These are phyloP conservation scores for Regulus satrapa DNA, from an alignment of 2,113 vertebrate genomes.

Conservation along the genomic window DNA sequence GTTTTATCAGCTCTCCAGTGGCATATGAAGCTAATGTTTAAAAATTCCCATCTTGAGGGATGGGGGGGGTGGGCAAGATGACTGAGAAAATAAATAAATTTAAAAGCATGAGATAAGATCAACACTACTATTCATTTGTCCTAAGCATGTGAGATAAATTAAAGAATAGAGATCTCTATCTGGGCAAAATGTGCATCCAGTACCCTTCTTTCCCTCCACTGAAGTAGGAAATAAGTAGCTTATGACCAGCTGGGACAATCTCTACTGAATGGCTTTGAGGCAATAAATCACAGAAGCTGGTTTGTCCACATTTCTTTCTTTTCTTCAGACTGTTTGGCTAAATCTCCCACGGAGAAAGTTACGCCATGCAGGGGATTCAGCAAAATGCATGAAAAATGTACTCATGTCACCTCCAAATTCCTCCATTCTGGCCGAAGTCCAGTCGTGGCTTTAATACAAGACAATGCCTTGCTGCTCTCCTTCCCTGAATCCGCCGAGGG, in stretches of 20 bases:
- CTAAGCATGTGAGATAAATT: slow-evolving; percentile 55
- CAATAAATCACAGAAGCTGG: slow-evolving; percentile 74
- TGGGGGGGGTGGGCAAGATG: accelerated
- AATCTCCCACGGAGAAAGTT: slow-evolving; percentile 76
- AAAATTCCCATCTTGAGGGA: not conserved
- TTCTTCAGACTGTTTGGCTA: slow-evolving; percentile 66
- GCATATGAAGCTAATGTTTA: not conserved
- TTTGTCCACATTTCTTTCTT: slow-evolving; percentile 79
- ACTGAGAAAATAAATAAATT: not conserved
- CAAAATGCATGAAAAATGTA: slow-evolving; percentile 65
- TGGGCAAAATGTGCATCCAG: slow-evolving; percentile 25
- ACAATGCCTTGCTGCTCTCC: slow-evolving; percentile 24
- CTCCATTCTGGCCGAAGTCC: slow-evolving; percentile 65
- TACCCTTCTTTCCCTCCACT: slow-evolving; percentile 46
- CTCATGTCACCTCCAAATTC: slow-evolving; percentile 61
- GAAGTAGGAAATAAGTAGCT: slow-evolving; percentile 59
- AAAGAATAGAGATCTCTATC: slow-evolving; percentile 63
- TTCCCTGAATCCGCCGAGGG: slow-evolving; percentile 38
- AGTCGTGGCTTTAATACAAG: slow-evolving; percentile 15
- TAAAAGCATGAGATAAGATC: slow-evolving; percentile 51
- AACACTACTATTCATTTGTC: slow-evolving; percentile 42
- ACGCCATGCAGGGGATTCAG: slow-evolving; percentile 58
- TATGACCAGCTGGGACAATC: slow-evolving; percentile 64
- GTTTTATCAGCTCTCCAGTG: not conserved
- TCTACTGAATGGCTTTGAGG: slow-evolving; percentile 63